Percentiles rank a stretch among this genome's conserved stretches.
phyloP scores from a whole-genome alignment of 2,888 invertebrate genomes.

The Euplagia quadripunctaria region DNA sequence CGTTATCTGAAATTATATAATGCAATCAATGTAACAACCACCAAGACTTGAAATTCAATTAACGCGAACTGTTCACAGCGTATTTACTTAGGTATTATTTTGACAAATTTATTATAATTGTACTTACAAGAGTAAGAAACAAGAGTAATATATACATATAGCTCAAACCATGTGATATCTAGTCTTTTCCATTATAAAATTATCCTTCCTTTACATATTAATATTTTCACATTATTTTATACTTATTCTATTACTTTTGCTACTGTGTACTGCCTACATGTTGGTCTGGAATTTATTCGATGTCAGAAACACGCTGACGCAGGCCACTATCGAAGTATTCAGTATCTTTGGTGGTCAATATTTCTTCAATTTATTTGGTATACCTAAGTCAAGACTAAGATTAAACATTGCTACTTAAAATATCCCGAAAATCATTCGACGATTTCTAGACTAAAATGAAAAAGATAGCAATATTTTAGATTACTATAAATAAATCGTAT shows the following conservation, averaged over 20 bases:
- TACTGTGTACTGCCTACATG: conserved; percentile 1
- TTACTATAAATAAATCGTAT: conserved; percentile 85
- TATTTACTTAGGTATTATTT: conserved; percentile 61
- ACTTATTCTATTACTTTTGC: conserved; percentile 39
- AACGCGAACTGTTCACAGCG: conserved; percentile 58
- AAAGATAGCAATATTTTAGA: conserved; percentile 87
- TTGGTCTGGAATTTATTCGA: conserved; percentile 33
- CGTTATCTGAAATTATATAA: conserved; percentile 50
- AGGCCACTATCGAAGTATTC: conserved; percentile 39
- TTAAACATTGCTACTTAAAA: conserved; percentile 53
- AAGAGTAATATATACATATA: conserved; percentile 73
- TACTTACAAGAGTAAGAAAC: conserved; percentile 67
- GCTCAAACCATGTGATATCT: conserved; percentile 87
- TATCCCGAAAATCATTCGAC: conserved; percentile 77
- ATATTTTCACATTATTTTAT: conserved; percentile 50
- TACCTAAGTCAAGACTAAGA: conserved; percentile 44
- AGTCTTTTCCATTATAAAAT: conserved; percentile 80
- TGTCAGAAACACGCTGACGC: conserved; percentile 17
- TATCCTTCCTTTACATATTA: conserved; percentile 64
- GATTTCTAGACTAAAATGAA: conserved; percentile 86
- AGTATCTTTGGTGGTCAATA: conserved; percentile 40
- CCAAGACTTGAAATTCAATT: conserved; percentile 59
- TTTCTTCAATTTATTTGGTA: conserved; percentile 45
- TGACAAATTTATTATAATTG: conserved; percentile 63
- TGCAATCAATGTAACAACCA: conserved; percentile 56